These are phyloP conservation scores for Euplexia lucipara DNA, from an alignment of 2,888 invertebrate species.

Conservation along the genomic window DNA sequence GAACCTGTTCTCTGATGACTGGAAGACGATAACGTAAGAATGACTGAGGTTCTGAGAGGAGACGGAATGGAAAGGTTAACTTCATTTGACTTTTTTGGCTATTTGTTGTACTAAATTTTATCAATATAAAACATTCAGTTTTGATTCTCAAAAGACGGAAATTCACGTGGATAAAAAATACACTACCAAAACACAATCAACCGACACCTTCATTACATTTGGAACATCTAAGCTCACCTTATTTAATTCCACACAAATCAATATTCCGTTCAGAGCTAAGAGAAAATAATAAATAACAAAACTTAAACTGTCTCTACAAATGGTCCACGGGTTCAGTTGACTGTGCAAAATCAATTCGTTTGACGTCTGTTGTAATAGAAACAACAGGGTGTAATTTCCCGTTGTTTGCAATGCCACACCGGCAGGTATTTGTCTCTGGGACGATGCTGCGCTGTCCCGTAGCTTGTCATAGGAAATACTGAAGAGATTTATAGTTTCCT, in stretches of 20 bases:
- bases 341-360: constrained; percentile 70
- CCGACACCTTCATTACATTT: not conserved
- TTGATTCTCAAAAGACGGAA: too few species aligned
- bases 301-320: constrained; percentile 44
- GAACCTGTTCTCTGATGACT: too few species aligned
- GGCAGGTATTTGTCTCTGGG: constrained; percentile 47
- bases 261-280: constrained; percentile 26
- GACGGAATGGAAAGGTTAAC: too few species aligned
- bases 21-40: too few species aligned
- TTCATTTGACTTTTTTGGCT: too few species aligned
- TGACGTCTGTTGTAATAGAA: constrained; percentile 69
- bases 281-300: constrained; percentile 46
- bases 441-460: constrained; percentile 23
- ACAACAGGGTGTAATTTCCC: constrained; percentile 69
- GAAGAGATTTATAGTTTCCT: not conserved
- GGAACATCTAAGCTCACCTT: not conserved
- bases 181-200: not conserved
- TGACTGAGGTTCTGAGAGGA: too few species aligned
- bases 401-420: constrained; percentile 55
- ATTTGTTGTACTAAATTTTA: too few species aligned
- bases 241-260: constrained; percentile 28
- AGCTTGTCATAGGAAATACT: constrained; percentile 41
- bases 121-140: too few species aligned
- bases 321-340: constrained; percentile 53
- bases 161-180: not conserved